These are phyloP conservation scores for Automeris io DNA, from an alignment of 2,888 invertebrate genomes.

Conservation along the genomic window DNA sequence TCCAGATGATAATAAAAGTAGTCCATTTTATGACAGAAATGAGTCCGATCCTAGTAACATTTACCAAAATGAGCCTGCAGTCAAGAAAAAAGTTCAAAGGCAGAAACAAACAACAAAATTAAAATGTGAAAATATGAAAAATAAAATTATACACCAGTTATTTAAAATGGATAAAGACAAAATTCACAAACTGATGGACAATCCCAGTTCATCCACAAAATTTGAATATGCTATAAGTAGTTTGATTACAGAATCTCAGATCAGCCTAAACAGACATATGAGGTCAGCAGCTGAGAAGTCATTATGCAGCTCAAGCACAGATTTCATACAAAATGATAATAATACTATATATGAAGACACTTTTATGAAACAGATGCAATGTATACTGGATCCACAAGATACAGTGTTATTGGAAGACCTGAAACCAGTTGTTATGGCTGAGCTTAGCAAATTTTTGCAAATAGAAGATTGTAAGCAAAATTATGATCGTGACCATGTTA, in stretches of 20 bases:
- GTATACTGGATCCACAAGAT: constrained; percentile 76
- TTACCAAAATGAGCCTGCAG: constrained; percentile 28
- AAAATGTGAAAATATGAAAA: constrained; percentile 64
- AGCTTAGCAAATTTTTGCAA: constrained; percentile 75
- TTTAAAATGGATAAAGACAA: constrained; percentile 72
- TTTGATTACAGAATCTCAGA: constrained; percentile 68
- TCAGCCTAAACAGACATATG: constrained; percentile 61
- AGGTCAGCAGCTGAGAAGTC: constrained; percentile 69
- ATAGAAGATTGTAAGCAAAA: constrained; percentile 49
- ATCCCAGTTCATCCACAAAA: constrained; percentile 68
- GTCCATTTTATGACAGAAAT: not conserved
- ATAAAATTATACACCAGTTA: constrained; percentile 66
- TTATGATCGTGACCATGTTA: constrained; percentile 25
- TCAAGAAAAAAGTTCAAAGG: constrained; percentile 38
- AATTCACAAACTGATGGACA: constrained; percentile 67
- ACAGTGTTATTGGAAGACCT: constrained; percentile 74
- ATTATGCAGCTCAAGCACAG: constrained; percentile 50
- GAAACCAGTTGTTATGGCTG: constrained; percentile 77
- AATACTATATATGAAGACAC: constrained; percentile 83
- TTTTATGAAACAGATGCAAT: constrained; percentile 83
- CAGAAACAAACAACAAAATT: constrained; percentile 37
- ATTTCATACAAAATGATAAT: constrained; percentile 78
- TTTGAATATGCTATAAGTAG: constrained; percentile 72
- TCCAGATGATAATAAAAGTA: constrained; percentile 16
- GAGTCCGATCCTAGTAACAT: not conserved